Evolutionary conservation across 1,140 invertebrate species (phyloP), one percentile per base, ranked within the genome.

Genomic region (Magallana ariakensis): DNA sequence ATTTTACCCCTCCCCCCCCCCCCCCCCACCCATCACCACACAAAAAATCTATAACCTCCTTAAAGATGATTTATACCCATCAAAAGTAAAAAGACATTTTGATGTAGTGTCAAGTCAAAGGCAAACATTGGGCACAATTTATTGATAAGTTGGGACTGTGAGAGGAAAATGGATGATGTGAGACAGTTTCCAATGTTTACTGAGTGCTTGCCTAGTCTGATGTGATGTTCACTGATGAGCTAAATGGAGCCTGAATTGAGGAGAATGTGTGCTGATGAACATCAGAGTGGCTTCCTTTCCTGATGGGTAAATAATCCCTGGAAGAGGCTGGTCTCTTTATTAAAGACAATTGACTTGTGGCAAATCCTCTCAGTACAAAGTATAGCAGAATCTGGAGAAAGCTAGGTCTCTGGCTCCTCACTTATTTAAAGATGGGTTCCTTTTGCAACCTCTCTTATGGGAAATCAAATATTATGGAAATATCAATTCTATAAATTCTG

Each of bases 101-200:
- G 66, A 75, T 75, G 19, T 75, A 75, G 66, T 75, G 66, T 75
- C 66, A 75, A 75, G 66, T 75, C 66, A 75, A 26, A 75, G 66
- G 13, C 66, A 75, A 75, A 75, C 66, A 75, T 11, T 26, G 66
- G 22, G 5, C 33, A 11, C 66, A 75, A 75, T 75, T 75, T 75
- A 75, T 75, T 75, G 66, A 75, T 75, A 75, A 75, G 10, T 13
- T 60, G 19, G 22, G 33, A 26, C 22, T 33, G 66, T 19, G 33
- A 75, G 66, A n/a, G 15, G 15, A 16, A 75, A 11, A 13, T 9
- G 22, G 66, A 11, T 26, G 66, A 10, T 26, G 13, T 11, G 13
- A 26, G 22, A 75, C 22, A 60, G 15, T 13, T 60, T 26, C 33
- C 66, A 33, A 13, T 75, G 66, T 75, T 75, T 75, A 75, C 66